phyloP scores from a whole-genome alignment of 2,888 invertebrate genomes.

The Hirtodrosophila duncani region DNA sequence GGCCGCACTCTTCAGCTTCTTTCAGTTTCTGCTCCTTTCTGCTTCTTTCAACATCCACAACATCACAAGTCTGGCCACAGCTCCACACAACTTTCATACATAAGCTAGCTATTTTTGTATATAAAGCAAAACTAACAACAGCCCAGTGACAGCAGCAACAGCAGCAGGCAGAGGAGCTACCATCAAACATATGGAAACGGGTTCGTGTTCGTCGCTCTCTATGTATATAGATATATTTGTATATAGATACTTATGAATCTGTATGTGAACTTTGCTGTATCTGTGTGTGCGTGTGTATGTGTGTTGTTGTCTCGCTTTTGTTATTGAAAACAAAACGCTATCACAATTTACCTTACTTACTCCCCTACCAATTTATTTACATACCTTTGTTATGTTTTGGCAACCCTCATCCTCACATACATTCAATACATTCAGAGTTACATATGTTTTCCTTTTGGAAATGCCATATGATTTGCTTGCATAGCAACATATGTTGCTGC shows the following conservation, averaged over 20 bases:
- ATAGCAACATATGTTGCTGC: conserved; percentile 48
- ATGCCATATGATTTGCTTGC: conserved; percentile 63
- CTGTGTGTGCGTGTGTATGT: conserved; percentile 19
- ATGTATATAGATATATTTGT: conserved; percentile 7
- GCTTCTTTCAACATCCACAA: too few relatives aligned
- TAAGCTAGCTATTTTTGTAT: conserved; percentile 29
- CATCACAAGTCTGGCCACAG: conserved; percentile 54
- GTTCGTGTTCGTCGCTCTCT: conserved; percentile 41
- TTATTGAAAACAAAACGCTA: conserved; percentile 64
- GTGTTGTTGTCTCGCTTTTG: conserved; percentile 44
- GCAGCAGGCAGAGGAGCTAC: conserved; percentile 29
- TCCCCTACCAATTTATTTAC: conserved; percentile 1
- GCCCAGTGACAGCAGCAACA: conserved; percentile 28
- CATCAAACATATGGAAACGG: conserved; percentile 63
- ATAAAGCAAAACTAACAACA: conserved; percentile 54
- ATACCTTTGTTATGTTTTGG: too few relatives aligned
- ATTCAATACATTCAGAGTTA: conserved; percentile 20
- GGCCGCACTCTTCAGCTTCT: neutral
- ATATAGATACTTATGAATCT: neutral
- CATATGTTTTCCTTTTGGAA: conserved; percentile 13
- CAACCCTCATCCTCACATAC: too few relatives aligned
- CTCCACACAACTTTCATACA: conserved; percentile 28
- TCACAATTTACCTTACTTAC: conserved; percentile 34
- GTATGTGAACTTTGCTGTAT: conserved; percentile 15
- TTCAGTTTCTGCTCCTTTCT: conserved; percentile 3